These are phyloP conservation scores for Dendroctonus valens DNA, from an alignment of 1,140 invertebrate species.

Conservation along the genomic window DNA sequence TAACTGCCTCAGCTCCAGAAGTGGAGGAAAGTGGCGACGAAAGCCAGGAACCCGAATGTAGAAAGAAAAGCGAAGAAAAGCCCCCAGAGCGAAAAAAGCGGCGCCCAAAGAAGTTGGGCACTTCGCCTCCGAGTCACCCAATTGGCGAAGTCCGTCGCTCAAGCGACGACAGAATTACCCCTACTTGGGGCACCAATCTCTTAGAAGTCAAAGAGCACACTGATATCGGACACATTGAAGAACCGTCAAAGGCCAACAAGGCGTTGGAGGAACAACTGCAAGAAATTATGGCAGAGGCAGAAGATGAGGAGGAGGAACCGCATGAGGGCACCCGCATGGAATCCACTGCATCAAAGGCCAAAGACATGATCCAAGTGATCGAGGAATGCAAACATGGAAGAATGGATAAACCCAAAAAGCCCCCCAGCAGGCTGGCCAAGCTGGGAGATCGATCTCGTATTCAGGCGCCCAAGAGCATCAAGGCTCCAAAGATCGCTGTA, in stretches of 20 bases:
- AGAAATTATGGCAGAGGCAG: constrained; percentile 5
- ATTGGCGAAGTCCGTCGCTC: constrained; percentile 23
- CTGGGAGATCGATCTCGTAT: constrained; percentile 2
- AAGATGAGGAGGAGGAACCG: constrained; percentile 20
- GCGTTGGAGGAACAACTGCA: constrained; percentile 15
- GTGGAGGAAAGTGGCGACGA: constrained; percentile 22
- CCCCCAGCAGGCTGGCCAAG: constrained; percentile 11
- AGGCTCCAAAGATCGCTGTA: neutral
- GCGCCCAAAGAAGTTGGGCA: constrained; percentile 26
- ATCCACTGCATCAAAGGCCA: constrained; percentile 3
- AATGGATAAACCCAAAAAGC: constrained; percentile 24
- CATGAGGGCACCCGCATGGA: constrained; percentile 3
- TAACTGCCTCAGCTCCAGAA: constrained; percentile 18
- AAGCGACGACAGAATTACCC: constrained; percentile 35
- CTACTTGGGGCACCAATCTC: constrained; percentile 48
- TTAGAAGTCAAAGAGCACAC: constrained; percentile 37
- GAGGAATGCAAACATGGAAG: constrained; percentile 20
- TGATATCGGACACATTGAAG: constrained; percentile 25
- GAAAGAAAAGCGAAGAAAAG: constrained; percentile 2
- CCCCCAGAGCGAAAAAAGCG: constrained; percentile 17
- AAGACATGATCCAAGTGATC: constrained; percentile 10
- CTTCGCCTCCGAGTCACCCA: constrained; percentile 30
- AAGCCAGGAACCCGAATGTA: constrained; percentile 7
- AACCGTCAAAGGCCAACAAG: constrained; percentile 13
- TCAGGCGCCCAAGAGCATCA: constrained; percentile 2